phyloP scores from a whole-genome alignment of 2,888 invertebrate genomes.

The Camptogramma bilineatum region DNA sequence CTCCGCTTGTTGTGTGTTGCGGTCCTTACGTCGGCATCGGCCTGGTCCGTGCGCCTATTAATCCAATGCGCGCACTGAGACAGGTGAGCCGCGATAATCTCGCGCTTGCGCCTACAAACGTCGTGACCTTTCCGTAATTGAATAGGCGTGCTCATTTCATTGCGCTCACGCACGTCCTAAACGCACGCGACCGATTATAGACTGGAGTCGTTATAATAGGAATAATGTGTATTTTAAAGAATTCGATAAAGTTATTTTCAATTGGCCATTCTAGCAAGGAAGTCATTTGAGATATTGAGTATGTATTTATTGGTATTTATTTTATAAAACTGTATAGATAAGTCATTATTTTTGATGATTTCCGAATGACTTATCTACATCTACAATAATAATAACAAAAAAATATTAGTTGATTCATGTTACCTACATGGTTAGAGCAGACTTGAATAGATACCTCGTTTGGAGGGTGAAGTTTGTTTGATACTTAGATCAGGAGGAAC shows the following conservation, averaged over 20 bases:
- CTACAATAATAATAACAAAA: neutral
- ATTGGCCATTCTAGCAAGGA: neutral
- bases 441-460: neutral
- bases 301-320: neutral
- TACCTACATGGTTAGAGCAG: neutral
- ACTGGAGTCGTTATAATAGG: constrained; percentile 20
- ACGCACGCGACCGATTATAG: constrained; percentile 70
- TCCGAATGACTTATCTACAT: neutral
- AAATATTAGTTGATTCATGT: neutral
- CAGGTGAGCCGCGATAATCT: constrained; percentile 81
- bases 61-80: constrained; percentile 65
- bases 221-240: constrained; percentile 16
- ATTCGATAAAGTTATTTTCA: neutral
- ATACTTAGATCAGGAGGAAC: no score
- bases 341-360: neutral
- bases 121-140: constrained; percentile 83
- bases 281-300: neutral
- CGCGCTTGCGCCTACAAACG: constrained; percentile 72
- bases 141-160: constrained; percentile 74
- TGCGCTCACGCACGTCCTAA: constrained; percentile 71
- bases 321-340: neutral
- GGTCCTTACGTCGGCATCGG: constrained; percentile 8
- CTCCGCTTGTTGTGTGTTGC: neutral
- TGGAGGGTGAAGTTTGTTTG: no score
- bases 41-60: constrained; percentile 54